phyloP scores from a whole-genome alignment of 2,113 vertebrate genomes.

The Nicator chloris region DNA sequence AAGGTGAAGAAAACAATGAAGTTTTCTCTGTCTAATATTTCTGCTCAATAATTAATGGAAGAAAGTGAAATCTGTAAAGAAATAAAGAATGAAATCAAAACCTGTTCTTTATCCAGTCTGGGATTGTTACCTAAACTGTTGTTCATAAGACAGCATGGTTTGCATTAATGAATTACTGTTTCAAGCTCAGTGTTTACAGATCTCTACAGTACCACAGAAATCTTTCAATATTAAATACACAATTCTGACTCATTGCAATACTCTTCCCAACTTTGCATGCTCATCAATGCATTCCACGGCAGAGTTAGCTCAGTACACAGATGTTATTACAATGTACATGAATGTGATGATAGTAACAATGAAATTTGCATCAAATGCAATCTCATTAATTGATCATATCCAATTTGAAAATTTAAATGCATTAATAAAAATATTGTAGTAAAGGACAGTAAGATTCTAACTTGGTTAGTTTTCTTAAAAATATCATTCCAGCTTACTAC shows the following conservation, averaged over 20 bases:
- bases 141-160: background rate
- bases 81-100: background rate
- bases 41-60: background rate
- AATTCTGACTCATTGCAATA: background rate
- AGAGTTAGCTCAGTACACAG: background rate
- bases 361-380: constrained; percentile 47
- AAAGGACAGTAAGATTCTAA: constrained; percentile 33
- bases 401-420: constrained; percentile 35
- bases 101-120: background rate
- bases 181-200: background rate
- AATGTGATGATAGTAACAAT: background rate
- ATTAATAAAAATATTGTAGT: constrained; percentile 27
- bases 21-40: background rate
- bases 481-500: background rate
- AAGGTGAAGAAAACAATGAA: background rate
- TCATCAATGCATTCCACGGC: background rate
- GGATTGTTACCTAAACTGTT: background rate
- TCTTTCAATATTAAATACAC: background rate
- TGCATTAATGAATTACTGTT: background rate
- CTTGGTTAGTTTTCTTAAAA: constrained; percentile 46
- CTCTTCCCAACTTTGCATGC: background rate
- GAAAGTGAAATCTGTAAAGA: background rate
- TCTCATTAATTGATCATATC: constrained; percentile 47
- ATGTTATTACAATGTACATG: background rate
- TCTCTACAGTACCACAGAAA: background rate